Evolutionary conservation across 2,888 invertebrate species (phyloP), one percentile per base, ranked within the genome.

Genomic region (Synergus laeviventris): DNA sequence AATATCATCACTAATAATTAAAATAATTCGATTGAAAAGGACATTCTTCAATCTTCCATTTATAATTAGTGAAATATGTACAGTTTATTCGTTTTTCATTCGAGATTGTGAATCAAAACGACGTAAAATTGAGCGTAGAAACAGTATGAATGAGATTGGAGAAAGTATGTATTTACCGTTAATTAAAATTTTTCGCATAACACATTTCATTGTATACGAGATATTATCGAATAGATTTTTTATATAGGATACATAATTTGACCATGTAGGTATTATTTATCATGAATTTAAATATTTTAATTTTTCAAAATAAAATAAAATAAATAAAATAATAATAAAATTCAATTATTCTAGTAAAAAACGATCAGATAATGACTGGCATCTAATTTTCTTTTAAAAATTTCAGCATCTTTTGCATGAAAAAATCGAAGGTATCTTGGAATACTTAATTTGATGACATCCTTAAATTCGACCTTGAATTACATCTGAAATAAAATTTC

Each of bases 131-230:
- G n/a, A 49, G 70, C 45, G 31, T 49, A 11, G 42, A 49, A 42
- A 14, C 21, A 66, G 21, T 14, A 66, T 78, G 59, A 76, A 82
- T 79, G 80, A 76, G 76, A 81, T 42, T 79, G 38, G 82, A 84
- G 81, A 84, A 83, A 84, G 82, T 81, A 79, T 77, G 82, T 81
- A 79, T 77, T 79, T 77, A 80, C 82, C 83, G 84, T 84, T 85
- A 85, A 84, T 83, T 83, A 79, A 81, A 82, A 75, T 82, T 76
- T 74, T 74, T 80, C 82, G 76, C 79, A 80, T 78, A 80, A 82
- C 73, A 73, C 76, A 75, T 74, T 79, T 78, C 75, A 75, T 74
- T 66, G 75, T 70, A 81, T 73, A 75, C n/a, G n/a, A n/a, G n/a
- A n/a, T n/a, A n/a, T n/a, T n/a, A n/a, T n/a, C n/a, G n/a, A n/a